Conservation (phyloP, 92 coral and sea anemone genomes). For the Phenganax marumi region DNA sequence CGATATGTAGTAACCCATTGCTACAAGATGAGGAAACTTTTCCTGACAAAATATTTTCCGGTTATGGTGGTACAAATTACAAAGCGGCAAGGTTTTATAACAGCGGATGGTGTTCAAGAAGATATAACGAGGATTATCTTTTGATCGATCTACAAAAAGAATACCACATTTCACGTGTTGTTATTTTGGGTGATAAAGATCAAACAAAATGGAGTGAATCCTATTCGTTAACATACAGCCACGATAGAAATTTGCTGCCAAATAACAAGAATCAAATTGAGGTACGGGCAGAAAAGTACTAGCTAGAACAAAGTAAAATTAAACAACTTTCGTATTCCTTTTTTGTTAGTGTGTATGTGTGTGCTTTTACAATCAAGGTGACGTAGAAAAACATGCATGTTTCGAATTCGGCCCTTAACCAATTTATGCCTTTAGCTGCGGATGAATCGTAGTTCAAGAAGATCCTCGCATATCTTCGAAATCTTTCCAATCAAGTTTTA, state of each 20-base stretch:
- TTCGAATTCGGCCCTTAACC: too few relatives aligned
- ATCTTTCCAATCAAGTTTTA: too few relatives aligned
- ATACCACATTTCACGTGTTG: background rate
- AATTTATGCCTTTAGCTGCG: too few relatives aligned
- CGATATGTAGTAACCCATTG: background rate
- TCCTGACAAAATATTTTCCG: background rate
- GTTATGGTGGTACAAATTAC: background rate
- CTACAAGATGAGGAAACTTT: background rate
- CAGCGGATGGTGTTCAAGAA: background rate
- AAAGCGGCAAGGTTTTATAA: background rate
- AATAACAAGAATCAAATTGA: too few relatives aligned
- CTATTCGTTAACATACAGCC: background rate
- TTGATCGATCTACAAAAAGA: conserved; percentile 1
- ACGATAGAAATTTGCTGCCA: background rate
- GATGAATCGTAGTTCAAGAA: too few relatives aligned
- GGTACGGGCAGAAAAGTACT: too few relatives aligned
- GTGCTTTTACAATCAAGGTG: too few relatives aligned
- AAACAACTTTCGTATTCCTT: too few relatives aligned
- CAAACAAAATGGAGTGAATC: background rate
- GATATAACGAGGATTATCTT: background rate
- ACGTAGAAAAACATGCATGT: too few relatives aligned
- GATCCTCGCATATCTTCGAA: too few relatives aligned
- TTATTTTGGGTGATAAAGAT: background rate
- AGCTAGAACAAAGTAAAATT: too few relatives aligned
- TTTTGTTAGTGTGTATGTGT: too few relatives aligned